Base-by-base conservation (phyloP, 1,140 invertebrate genomes). In the Drosophila melanica region DNA sequence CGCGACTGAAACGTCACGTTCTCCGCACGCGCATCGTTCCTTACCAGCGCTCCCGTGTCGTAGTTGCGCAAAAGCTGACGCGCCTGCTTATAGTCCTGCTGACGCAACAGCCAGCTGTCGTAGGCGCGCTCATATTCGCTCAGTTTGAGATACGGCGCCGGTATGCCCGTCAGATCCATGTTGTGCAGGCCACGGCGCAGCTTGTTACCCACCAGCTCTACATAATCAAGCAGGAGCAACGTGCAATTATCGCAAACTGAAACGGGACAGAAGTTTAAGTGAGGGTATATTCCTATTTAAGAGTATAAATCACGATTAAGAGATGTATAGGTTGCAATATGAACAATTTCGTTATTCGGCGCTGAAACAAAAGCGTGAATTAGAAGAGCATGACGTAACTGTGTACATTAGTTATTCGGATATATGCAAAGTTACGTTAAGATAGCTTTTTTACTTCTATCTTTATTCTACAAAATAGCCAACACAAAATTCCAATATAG, bases 181-280 rank as follows among this genome's bases (percentile, higher is more conserved):
- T 94, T 92, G 45, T 93, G 90, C 51, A 94, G 93, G 67, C 93
- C 93, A 6, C 90, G 84, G 0, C 92, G 90, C 8, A 96, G 79
- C 23, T 93, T 87, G 44, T 92, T 75, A 0, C 94, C 93, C 60
- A 97, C 92, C 0, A 93, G 51, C 66, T 96, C 94, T 1, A 97
- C 90, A 30, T 96, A 95, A 72, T 96, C 94, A 55, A 99, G 93
- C 4, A 99, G 93, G 0, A 96, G 93, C 62, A 96, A 95, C 1
- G 97, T 97, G 82, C 98, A 99, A 53, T 97, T 97, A 87, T 98
- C 97, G 92, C 98, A 99, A 16, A 96, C 97, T 98, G 11, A 35
- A 93, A 93, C 76, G 59, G 76, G 70, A 75, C 9, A 42, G 30
- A 11, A 18, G 12, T 41, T 62, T 20, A 55, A 4, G 37, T 20